Conservation (phyloP, 2,113 vertebrate genomes). For the Parotia lawesii region DNA sequence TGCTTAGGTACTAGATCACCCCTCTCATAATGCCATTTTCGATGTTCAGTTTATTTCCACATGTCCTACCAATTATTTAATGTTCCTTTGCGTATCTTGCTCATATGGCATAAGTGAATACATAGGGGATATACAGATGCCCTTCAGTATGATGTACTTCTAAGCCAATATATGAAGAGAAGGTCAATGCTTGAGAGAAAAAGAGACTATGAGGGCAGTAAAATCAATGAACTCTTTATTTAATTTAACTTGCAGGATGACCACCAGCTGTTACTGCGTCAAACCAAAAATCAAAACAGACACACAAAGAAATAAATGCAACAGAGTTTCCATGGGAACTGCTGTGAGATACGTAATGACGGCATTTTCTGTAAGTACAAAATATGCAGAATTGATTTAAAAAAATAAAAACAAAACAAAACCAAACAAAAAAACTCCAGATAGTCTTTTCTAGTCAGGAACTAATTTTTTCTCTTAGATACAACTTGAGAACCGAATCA, state of each 20-base stretch:
- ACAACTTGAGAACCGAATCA: neutral
- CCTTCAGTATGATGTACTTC: neutral
- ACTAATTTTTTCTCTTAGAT: neutral
- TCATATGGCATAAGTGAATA: neutral
- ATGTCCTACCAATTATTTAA: neutral
- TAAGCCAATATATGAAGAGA: neutral
- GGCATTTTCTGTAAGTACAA: neutral
- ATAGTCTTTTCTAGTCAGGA: neutral
- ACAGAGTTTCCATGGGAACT: conserved; percentile 33
- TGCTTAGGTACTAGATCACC: neutral
- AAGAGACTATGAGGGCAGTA: neutral
- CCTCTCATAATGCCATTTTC: neutral
- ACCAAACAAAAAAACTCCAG: neutral
- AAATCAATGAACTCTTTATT: conserved; percentile 50
- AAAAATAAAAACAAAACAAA: neutral
- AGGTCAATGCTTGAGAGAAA: neutral
- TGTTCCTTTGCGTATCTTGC: neutral
- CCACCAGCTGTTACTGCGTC: conserved; percentile 19
- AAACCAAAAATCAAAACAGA: conserved; percentile 39
- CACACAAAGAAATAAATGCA: neutral
- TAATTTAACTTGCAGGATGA: conserved; percentile 46
- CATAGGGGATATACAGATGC: neutral
- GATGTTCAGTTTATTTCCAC: neutral
- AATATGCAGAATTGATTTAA: neutral
- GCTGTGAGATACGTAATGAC: neutral